Evolutionary conservation across 2,797 vertebrate genomes (phyloP).

Genomic region (Chelon auratus): DNA sequence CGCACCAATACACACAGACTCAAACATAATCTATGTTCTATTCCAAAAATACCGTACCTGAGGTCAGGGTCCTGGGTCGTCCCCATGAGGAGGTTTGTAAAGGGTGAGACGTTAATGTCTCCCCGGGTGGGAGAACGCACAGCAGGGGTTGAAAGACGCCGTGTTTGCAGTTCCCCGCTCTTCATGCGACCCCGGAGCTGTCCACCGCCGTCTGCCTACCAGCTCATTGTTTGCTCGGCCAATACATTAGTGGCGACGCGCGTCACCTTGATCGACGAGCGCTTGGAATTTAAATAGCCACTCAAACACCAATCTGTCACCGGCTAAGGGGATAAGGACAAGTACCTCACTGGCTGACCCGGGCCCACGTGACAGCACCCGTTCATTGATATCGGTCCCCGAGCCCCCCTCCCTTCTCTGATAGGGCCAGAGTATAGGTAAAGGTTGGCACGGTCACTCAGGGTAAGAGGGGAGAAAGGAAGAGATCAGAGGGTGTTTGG

Average conservation of each 20-base stretch:
- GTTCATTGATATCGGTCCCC: slow-evolving; percentile 93
- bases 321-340: slow-evolving; percentile 78
- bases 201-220: slow-evolving; percentile 75
- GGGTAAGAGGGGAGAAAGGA: slow-evolving; percentile 71
- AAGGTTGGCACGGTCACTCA: slow-evolving; percentile 92
- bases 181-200: slow-evolving; percentile 69
- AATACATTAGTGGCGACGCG: slow-evolving; percentile 82
- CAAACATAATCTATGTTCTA: background rate
- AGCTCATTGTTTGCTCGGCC: slow-evolving; percentile 82
- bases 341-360: slow-evolving; percentile 90
- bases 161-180: slow-evolving; percentile 47
- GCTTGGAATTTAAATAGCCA: slow-evolving; percentile 95
- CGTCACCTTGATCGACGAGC: slow-evolving; percentile 92
- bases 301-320: slow-evolving; percentile 93
- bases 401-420: slow-evolving; percentile 57
- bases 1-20: background rate
- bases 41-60: slow-evolving; percentile 74
- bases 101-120: slow-evolving; percentile 55
- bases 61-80: slow-evolving; percentile 62
- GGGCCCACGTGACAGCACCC: slow-evolving; percentile 87
- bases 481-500: slow-evolving; percentile 82
- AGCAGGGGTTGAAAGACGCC: slow-evolving; percentile 34
- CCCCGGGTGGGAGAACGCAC: slow-evolving; percentile 31
- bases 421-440: slow-evolving; percentile 79
- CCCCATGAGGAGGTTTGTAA: slow-evolving; percentile 34